Base-by-base conservation (phyloP, 2,113 vertebrate species). In the Laterallus jamaicensis region DNA sequence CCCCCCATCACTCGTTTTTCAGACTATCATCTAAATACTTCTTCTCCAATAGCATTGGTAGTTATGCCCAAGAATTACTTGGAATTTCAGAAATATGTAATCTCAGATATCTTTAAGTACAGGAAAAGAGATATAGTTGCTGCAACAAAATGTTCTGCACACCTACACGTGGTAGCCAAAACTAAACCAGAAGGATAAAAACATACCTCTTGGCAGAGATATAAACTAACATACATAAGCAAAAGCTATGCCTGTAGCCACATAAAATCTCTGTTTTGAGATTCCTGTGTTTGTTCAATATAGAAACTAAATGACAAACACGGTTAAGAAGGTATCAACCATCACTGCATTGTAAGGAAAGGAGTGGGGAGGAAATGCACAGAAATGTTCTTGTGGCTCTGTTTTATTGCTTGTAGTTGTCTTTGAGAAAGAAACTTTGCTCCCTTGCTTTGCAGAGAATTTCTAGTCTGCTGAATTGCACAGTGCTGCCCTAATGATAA, bases 161-260 rank as follows among this genome's bases (percentile, higher is more conserved):
- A 60, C 71, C 26, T 73, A 37, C 29, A 11, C 5, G 6, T n/a
- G 29, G 37, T 77, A 92, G 76, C 42, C 63, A 80, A 90, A 91
- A 90, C 52, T 94, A 90, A 97, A 90, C 22, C 63, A 92, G 76
- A 82, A 88, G 58, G 62, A 77, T 37, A 55, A 94, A 95, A 96
- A 86, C 56, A 81, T 66, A 28, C 28, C 6, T 0, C 15, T 92
- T 94, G 90, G 69, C 79, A 90, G 42, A 64, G 37, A 15, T n/a
- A 63, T 0, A 10, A 40, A 31, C 9, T 75, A 71, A 88, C 28
- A 84, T 83, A 60, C 44, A 81, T 76, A 88, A 94, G 44, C 52
- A 75, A 93, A 95, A 87, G 15, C 63, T 80, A 10, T 81, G 67
- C 35, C 44, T 7, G 2, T 62, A 87, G 86, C 64, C 66, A 60